phyloP scores from a whole-genome alignment of 2,797 vertebrate species.

The Decapterus maruadsi region DNA sequence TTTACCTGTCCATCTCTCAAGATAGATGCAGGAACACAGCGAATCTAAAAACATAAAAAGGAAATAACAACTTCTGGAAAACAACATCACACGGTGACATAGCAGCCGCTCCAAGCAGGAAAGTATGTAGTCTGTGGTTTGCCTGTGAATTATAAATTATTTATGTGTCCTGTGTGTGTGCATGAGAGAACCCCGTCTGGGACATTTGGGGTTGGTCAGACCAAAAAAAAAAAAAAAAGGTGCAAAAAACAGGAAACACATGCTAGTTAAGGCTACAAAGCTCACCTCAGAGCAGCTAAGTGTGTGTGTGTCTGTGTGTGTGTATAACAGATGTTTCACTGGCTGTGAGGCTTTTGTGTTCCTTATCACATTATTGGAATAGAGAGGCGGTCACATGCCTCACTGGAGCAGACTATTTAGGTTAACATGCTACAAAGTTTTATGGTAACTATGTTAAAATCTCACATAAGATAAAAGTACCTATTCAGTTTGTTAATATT shows the following conservation, averaged over 20 bases:
- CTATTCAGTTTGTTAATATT: background rate
- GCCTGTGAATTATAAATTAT: constrained; percentile 57
- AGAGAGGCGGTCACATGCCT: constrained; percentile 5
- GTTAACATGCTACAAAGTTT: background rate
- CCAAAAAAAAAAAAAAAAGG: constrained; percentile 23
- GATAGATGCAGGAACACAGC: constrained; percentile 34
- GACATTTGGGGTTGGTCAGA: constrained; percentile 41
- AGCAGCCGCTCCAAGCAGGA: constrained; percentile 41
- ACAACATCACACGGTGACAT: constrained; percentile 46
- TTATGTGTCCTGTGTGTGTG: constrained; percentile 27
- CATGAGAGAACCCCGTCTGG: constrained; percentile 22
- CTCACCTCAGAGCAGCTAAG: constrained; percentile 29
- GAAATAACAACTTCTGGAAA: constrained; percentile 58
- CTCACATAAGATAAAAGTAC: no score
- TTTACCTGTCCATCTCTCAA: constrained; percentile 20
- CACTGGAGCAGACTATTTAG: constrained; percentile 16
- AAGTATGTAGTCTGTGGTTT: constrained; percentile 37
- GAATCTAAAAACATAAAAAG: constrained; percentile 54
- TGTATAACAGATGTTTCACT: background rate
- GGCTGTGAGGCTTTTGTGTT: constrained; percentile 3
- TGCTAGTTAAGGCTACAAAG: constrained; percentile 45
- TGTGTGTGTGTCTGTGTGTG: no score
- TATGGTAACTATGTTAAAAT: background rate
- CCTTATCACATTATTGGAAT: constrained; percentile 17
- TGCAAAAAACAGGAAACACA: constrained; percentile 71